phyloP scores from a whole-genome alignment of 2,797 vertebrate genomes.

The Petrocephalus schoutedeni region DNA sequence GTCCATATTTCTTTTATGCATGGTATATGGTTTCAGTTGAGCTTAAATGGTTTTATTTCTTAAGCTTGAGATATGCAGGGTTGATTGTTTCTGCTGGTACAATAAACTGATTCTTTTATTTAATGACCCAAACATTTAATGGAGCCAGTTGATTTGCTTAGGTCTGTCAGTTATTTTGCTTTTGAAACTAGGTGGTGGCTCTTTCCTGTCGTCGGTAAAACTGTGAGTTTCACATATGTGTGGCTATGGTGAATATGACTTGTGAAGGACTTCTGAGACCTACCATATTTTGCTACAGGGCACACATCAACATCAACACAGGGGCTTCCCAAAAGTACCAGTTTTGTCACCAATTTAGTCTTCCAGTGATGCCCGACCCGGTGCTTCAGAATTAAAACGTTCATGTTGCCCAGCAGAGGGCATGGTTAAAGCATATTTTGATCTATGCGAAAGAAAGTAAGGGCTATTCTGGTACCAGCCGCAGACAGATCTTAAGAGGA shows the following conservation, averaged over 20 bases:
- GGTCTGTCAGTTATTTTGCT: neutral
- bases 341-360: neutral
- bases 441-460: neutral
- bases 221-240: too few species aligned
- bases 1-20: neutral
- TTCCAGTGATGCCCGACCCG: neutral
- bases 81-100: neutral
- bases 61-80: neutral
- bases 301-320: neutral
- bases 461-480: neutral
- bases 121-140: neutral
- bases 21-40: neutral
- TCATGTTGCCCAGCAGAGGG: slow-evolving; percentile 23
- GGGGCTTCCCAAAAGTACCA: neutral
- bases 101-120: neutral
- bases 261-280: neutral
- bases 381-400: neutral
- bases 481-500: neutral
- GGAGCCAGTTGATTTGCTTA: neutral
- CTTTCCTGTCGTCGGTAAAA: too few species aligned
- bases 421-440: neutral
- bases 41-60: neutral
- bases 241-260: neutral
- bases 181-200: too few species aligned
- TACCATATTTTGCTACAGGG: neutral